Evolutionary conservation across 1,140 invertebrate species (phyloP).

Genomic region (Plutomurus gul): DNA sequence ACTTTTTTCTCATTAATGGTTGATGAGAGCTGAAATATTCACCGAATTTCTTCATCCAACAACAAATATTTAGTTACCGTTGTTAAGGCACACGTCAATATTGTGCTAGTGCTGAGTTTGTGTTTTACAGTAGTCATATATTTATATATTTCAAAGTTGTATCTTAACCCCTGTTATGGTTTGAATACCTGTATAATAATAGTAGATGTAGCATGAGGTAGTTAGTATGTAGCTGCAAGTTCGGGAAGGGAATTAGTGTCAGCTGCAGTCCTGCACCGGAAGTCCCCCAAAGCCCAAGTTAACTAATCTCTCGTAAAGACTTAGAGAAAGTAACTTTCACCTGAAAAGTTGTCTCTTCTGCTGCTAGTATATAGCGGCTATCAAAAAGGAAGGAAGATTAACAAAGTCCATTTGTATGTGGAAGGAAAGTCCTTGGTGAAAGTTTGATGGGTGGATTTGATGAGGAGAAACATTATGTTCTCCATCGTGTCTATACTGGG

Average conservation of each 20-base stretch:
- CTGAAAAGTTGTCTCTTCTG: not conserved
- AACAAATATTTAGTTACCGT: too few species aligned
- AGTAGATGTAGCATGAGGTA: not conserved
- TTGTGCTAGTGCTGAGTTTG: too few species aligned
- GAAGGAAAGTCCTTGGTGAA: not conserved
- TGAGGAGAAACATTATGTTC: constrained; percentile 7
- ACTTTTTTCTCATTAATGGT: too few species aligned
- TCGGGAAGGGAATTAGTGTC: not conserved
- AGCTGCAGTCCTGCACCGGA: constrained; percentile 23
- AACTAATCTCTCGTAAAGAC: not conserved
- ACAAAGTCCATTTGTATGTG: not conserved
- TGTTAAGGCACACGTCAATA: too few species aligned
- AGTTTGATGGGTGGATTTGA: constrained; percentile 28
- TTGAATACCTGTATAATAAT: too few species aligned
- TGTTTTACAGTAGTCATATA: too few species aligned
- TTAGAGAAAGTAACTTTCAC: constrained; percentile 6
- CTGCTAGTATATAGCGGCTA: not conserved
- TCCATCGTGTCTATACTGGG: not conserved
- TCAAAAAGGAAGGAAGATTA: not conserved
- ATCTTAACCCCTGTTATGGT: too few species aligned
- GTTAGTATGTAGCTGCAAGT: too few species aligned
- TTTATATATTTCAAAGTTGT: too few species aligned
- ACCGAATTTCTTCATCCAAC: too few species aligned
- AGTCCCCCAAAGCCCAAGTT: not conserved
- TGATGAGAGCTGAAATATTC: too few species aligned